A percentile compares a stretch with the other conserved stretches of the same genome.
These are phyloP conservation scores for Phytoseiulus persimilis DNA, from an alignment of 2,888 invertebrate species.

Conservation along the genomic window DNA sequence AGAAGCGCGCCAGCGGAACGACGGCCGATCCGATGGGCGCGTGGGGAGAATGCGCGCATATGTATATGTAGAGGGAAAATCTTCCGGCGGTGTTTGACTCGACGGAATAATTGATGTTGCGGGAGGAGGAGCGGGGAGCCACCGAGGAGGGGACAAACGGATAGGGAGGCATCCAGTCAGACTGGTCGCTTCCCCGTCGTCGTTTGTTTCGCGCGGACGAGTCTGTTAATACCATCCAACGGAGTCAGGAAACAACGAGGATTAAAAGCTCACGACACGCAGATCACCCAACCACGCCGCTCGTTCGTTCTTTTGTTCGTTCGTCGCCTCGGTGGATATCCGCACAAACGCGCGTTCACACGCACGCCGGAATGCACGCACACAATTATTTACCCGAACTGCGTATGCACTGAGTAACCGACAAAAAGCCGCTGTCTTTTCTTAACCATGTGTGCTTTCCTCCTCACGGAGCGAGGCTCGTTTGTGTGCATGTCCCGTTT, in stretches of 20 bases:
- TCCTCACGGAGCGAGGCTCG: neutral
- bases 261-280: slow-evolving; percentile 5
- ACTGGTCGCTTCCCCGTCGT: neutral
- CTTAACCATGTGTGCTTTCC: neutral
- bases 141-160: neutral
- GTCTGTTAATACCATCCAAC: neutral
- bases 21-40: neutral
- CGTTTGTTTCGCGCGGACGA: neutral
- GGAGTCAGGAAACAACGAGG: neutral
- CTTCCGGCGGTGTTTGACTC: neutral
- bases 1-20: no score
- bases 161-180: neutral
- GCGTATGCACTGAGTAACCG: neutral
- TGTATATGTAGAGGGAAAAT: neutral
- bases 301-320: neutral
- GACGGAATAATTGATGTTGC: neutral
- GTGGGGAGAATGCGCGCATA: neutral
- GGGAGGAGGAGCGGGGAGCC: neutral
- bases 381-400: neutral
- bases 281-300: neutral
- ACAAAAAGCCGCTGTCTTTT: neutral
- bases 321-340: neutral
- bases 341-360: neutral
- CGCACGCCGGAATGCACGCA: neutral
- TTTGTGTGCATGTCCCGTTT: neutral